These are phyloP conservation scores for Lepidurus arcticus DNA, from an alignment of 1,140 invertebrate species.

Conservation along the genomic window DNA sequence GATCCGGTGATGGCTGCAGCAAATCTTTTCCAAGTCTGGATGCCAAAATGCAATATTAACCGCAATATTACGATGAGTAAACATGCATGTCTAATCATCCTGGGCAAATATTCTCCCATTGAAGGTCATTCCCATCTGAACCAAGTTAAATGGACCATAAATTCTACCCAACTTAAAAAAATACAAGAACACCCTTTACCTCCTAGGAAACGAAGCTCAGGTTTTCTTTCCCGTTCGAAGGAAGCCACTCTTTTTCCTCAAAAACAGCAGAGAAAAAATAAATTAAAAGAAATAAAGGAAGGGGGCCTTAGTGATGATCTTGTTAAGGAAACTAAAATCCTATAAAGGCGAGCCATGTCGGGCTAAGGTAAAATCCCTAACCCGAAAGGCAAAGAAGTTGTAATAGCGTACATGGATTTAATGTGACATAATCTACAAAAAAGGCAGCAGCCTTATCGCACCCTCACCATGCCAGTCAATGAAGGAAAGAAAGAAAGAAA, in stretches of 20 bases:
- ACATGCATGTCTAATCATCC: too few relatives aligned
- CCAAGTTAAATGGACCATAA: neutral
- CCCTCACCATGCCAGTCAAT: neutral
- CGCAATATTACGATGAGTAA: too few relatives aligned
- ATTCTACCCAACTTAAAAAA: neutral
- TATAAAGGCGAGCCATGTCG: neutral
- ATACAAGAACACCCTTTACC: neutral
- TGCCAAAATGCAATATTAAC: too few relatives aligned
- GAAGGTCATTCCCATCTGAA: too few relatives aligned
- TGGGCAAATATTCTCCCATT: too few relatives aligned
- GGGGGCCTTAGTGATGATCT: neutral
- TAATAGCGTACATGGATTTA: slow-evolving; percentile 13
- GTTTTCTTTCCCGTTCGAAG: neutral
- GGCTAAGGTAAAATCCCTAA: neutral
- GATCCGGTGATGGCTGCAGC: too few relatives aligned
- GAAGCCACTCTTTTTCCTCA: neutral
- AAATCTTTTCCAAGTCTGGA: too few relatives aligned
- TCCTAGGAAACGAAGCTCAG: neutral
- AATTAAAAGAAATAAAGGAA: neutral
- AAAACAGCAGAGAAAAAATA: neutral
- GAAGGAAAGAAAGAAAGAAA: neutral
- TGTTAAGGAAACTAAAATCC: slow-evolving; percentile 15
- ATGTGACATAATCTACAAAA: slow-evolving; percentile 16
- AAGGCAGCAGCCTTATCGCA: neutral
- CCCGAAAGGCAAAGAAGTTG: neutral